Evolutionary conservation across 2,113 vertebrate species (phyloP).

Genomic region (Scopus umbretta): DNA sequence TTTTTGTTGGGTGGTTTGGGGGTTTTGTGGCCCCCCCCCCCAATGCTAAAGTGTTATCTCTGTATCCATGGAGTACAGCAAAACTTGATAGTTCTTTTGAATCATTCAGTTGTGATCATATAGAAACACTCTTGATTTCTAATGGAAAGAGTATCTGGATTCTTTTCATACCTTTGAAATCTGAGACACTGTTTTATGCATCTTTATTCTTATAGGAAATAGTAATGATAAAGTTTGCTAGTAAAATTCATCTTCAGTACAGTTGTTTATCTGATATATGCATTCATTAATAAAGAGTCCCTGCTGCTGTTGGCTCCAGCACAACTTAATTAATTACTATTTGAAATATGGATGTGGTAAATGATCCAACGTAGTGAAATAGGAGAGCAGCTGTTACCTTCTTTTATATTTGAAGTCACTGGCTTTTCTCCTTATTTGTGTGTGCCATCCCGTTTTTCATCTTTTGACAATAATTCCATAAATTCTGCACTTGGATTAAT

Average conservation of each 20-base stretch:
- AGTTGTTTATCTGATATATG: conserved; percentile 37
- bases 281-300: conserved; percentile 50
- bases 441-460: conserved; percentile 1
- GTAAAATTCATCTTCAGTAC: conserved; percentile 1
- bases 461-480: not conserved
- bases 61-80: not conserved
- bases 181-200: not conserved
- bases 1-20: not conserved
- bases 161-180: not conserved
- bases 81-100: not conserved
- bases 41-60: not conserved
- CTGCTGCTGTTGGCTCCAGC: conserved; percentile 49
- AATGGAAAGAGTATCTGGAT: not conserved
- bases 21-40: not conserved
- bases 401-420: conserved; percentile 7
- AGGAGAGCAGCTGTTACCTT: conserved; percentile 53
- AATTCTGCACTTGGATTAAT: not conserved
- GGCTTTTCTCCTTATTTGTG: conserved; percentile 11
- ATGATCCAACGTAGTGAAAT: conserved; percentile 48
- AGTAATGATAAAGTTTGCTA: not conserved
- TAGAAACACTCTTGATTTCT: not conserved
- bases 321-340: conserved; percentile 51
- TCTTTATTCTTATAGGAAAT: not conserved
- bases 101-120: not conserved
- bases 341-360: conserved; percentile 55